These are phyloP conservation scores for Ostrea edulis DNA, from an alignment of 1,140 invertebrate species.

Conservation along the genomic window DNA sequence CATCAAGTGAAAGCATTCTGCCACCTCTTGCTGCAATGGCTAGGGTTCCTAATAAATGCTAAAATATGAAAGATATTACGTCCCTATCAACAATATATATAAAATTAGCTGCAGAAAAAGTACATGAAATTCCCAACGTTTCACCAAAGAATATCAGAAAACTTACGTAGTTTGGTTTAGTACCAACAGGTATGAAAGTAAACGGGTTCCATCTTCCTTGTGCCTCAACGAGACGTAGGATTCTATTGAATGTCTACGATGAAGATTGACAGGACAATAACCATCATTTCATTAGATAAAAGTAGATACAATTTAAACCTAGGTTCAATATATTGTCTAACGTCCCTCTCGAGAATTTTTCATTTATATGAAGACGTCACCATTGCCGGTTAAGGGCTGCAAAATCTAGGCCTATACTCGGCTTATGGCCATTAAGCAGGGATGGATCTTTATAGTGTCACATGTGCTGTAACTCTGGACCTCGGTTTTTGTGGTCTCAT, in stretches of 20 bases:
- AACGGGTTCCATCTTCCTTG: neutral
- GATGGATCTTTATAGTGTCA: too few relatives aligned
- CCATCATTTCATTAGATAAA: too few relatives aligned
- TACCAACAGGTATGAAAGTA: constrained; percentile 14
- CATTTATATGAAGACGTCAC: too few relatives aligned
- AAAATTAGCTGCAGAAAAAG: neutral
- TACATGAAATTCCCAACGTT: neutral
- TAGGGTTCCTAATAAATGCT: neutral
- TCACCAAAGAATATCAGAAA: neutral
- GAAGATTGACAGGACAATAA: neutral
- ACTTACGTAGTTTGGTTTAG: neutral
- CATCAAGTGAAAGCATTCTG: neutral
- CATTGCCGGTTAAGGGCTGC: too few relatives aligned
- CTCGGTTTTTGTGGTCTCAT: too few relatives aligned
- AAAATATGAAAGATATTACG: neutral
- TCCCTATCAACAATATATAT: neutral
- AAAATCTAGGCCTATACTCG: too few relatives aligned
- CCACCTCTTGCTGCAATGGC: neutral
- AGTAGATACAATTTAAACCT: too few relatives aligned
- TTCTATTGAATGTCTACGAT: neutral
- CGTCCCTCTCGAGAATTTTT: too few relatives aligned
- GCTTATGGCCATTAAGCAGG: too few relatives aligned
- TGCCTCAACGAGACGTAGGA: neutral
- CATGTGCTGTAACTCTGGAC: too few relatives aligned
- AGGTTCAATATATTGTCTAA: too few relatives aligned